Evolutionary conservation across 2,888 invertebrate genomes (phyloP), one percentile per base, ranked within the genome.

Genomic region (Folsomia candida): DNA sequence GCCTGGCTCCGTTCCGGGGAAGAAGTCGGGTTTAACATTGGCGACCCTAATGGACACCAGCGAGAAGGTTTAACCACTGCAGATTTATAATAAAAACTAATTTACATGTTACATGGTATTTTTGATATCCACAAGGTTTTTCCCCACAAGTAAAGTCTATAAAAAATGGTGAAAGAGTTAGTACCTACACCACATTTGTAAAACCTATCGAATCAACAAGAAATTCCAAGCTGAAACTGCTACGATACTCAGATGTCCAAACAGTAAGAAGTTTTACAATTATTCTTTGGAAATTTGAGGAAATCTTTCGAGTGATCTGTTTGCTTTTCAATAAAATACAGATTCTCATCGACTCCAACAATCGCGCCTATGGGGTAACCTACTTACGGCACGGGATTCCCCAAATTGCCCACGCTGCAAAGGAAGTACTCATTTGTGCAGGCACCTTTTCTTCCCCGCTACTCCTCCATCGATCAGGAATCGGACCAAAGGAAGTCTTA

Each of bases 401-500:
- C 9, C 67, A 70, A 37, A 51, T 66, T 14, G 72, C 71, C 22
- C 54, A 54, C 22, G 54, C 54, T 22, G 4, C 6, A 1, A 69
- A 74, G 62, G 71, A 71, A 65, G 51, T 75, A 14, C 67, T 74
- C 26, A 27, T 74, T 20, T 67, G 69, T 24, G 73, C 70, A 14
- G 76, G 76, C 14, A 27, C 76, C 24, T 69, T 75, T 27, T 67
- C 65, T 24, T 68, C 71, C n/a, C 72, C 76, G 4, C 26, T 75
- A 18, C 47, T 76, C 6, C 67, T 76, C n/a, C 70, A 75, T 67
- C 64, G 71, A 61, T 75, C 74, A 2, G 76, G 76, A n/a, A 66
- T 76, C 14, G 76, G 76, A 24, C 76, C 76, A 4, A 65, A n/a
- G n/a, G n/a, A n/a, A n/a, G n/a, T n/a, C n/a, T n/a, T n/a, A n/a